Evolutionary conservation across 1,140 invertebrate species (phyloP), one percentile per base, ranked within the genome.

Genomic region (Trichoplusia ni): DNA sequence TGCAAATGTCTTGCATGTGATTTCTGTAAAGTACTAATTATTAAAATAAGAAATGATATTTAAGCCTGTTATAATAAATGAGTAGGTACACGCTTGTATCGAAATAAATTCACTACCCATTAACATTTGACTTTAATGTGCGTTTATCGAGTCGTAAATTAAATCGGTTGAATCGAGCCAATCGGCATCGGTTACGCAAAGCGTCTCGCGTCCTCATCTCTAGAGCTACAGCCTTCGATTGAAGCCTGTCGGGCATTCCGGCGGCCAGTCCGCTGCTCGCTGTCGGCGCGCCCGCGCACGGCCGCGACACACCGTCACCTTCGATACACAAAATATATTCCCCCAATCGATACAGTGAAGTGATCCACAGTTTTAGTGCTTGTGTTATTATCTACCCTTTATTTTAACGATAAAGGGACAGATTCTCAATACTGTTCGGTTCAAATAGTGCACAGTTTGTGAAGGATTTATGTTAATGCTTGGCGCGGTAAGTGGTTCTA

Each of bases 381-480:
- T 62, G 56, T 66, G 53, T 53, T 46, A 56, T 60, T 77, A 80
- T 85, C 84, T 66, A 65, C 78, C 77, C 81, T 86, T 77, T 88
- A 72, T 75, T 71, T 29, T 49, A 33, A 23, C 64, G 64, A 73
- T 72, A 72, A 46, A 75, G 73, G 59, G 69, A 71, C 49, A 60
- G 67, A 73, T 69, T 21, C 49, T 59, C 23, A 19, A 29, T 44
- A 40, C 38, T n/a, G 46, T 64, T 64, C 61, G 58, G 66, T 69
- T 65, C n/a, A n/a, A n/a, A n/a, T 67, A 68, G 29, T 54, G 51
- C 33, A 23, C 13, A 23, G 7, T 58, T 58, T 58, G 23, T 58
- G 38, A 60, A 37, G 40, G 53, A 64, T 58, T 44, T 44, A 19
- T 68, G 37, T 64, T 60, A 42, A 33, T 29, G 54, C 63, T 71